Percentiles rank a stretch among this genome's conserved stretches.
Evolutionary conservation across 2,113 vertebrate genomes (phyloP).

Genomic region (Syngnathus typhle): DNA sequence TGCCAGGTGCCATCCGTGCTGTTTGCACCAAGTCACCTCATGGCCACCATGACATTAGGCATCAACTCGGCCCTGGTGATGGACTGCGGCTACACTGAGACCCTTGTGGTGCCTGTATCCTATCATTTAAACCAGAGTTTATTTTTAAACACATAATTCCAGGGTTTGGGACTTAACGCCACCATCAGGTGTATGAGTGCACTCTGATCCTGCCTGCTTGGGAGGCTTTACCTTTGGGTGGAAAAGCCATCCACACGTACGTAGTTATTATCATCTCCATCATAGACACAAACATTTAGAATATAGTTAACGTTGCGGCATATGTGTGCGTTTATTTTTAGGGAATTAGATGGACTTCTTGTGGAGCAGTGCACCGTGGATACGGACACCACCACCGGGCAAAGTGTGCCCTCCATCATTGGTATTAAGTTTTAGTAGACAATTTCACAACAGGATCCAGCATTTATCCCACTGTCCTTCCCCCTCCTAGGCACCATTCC

Average conservation of each 20-base stretch:
- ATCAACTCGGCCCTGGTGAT: constrained; percentile 95
- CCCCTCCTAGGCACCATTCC: constrained; percentile 76
- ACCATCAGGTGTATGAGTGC: constrained; percentile 86
- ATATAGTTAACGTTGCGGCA: neutral
- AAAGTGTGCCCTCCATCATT: constrained; percentile 82
- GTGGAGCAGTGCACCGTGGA: constrained; percentile 90
- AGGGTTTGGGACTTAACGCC: constrained; percentile 21
- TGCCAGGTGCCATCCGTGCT: constrained; percentile 89
- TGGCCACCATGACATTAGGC: constrained; percentile 92
- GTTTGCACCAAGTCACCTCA: constrained; percentile 93
- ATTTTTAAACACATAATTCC: neutral
- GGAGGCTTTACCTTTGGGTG: constrained; percentile 91
- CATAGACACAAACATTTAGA: neutral
- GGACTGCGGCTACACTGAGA: constrained; percentile 93
- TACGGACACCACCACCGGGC: constrained; percentile 79
- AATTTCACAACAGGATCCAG: neutral
- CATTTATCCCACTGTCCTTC: neutral
- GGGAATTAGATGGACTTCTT: constrained; percentile 83
- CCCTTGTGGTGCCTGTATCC: constrained; percentile 93
- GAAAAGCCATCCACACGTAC: constrained; percentile 95
- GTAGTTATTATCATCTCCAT: constrained; percentile 33
- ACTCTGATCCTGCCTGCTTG: constrained; percentile 90
- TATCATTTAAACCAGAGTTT: constrained; percentile 31
- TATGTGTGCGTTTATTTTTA: constrained; percentile 38
- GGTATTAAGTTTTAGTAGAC: constrained; percentile 67